These are phyloP conservation scores for Habrosyne pyritoides DNA, from an alignment of 2,888 invertebrate genomes.

Conservation along the genomic window DNA sequence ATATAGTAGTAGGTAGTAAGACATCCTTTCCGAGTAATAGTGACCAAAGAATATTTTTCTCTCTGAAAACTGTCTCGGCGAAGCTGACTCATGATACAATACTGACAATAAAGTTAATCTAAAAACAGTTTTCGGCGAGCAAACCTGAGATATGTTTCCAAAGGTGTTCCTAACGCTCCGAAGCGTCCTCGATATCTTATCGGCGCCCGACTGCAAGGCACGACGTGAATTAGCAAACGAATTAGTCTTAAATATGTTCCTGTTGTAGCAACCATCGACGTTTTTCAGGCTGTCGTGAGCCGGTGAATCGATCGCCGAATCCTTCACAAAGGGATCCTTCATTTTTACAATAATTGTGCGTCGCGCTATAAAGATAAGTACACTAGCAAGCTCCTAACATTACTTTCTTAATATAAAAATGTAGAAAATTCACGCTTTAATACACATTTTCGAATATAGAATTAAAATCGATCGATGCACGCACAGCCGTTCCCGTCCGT, in stretches of 20 bases:
- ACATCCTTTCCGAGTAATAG: too few species aligned
- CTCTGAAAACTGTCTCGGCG: too few species aligned
- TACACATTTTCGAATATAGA: constrained; percentile 45
- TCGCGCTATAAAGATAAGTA: constrained; percentile 17
- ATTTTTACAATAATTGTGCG: constrained; percentile 47
- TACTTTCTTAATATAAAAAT: constrained; percentile 20
- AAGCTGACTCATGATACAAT: too few species aligned
- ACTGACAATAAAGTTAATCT: too few species aligned
- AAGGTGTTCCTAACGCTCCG: constrained; percentile 86
- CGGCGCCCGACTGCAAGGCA: constrained; percentile 86
- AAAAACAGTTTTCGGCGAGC: too few species aligned
- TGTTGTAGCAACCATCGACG: constrained; percentile 74
- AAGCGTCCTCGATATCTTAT: constrained; percentile 86
- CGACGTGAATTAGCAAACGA: constrained; percentile 85
- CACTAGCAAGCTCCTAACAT: constrained; percentile 14
- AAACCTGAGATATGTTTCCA: constrained; percentile 87
- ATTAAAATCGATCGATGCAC: constrained; percentile 44
- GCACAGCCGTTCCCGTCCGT: constrained; percentile 45
- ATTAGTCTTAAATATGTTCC: constrained; percentile 69
- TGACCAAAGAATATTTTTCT: too few species aligned
- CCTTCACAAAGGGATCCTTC: constrained; percentile 75
- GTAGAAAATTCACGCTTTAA: constrained; percentile 35
- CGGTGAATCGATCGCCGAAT: constrained; percentile 74
- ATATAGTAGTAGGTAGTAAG: too few species aligned
- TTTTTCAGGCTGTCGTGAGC: constrained; percentile 68